Percentiles rank a stretch among this genome's conserved stretches.
Conservation (phyloP, 2,797 vertebrate genomes). For the Leuciscus waleckii region DNA sequence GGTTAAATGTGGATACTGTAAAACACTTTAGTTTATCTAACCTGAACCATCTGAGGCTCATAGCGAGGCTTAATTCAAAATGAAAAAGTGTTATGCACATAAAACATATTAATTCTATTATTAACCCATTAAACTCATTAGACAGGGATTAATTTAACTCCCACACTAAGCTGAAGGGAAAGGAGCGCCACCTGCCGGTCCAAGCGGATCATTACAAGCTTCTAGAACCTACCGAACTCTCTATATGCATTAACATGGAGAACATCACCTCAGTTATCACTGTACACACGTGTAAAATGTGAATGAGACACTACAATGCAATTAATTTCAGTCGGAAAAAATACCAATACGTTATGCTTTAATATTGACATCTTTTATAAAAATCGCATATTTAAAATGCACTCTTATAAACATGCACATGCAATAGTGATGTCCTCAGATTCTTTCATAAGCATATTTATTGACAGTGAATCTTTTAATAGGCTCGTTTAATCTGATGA, state of each 20-base stretch:
- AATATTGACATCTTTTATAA: no score
- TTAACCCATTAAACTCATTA: background rate
- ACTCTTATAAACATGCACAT: background rate
- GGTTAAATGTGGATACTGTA: background rate
- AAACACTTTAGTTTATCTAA: background rate
- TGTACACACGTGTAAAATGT: background rate
- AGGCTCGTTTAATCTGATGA: background rate
- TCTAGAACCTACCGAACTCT: conserved; percentile 84
- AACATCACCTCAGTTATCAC: background rate
- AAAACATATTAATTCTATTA: background rate
- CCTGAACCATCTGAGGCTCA: background rate
- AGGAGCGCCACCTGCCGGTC: conserved; percentile 73
- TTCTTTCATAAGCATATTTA: background rate
- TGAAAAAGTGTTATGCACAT: background rate
- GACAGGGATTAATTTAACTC: background rate
- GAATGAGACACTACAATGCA: background rate
- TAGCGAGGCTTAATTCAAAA: background rate
- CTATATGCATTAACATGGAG: conserved; percentile 1
- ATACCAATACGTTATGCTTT: background rate
- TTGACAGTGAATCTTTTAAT: background rate
- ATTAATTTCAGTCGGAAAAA: background rate
- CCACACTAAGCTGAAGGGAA: background rate
- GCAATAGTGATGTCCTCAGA: background rate
- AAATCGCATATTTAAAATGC: no score
- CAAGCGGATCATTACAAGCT: conserved; percentile 53